These are phyloP conservation scores for Sula dactylatra DNA, from an alignment of 2,113 vertebrate genomes.

Conservation along the genomic window DNA sequence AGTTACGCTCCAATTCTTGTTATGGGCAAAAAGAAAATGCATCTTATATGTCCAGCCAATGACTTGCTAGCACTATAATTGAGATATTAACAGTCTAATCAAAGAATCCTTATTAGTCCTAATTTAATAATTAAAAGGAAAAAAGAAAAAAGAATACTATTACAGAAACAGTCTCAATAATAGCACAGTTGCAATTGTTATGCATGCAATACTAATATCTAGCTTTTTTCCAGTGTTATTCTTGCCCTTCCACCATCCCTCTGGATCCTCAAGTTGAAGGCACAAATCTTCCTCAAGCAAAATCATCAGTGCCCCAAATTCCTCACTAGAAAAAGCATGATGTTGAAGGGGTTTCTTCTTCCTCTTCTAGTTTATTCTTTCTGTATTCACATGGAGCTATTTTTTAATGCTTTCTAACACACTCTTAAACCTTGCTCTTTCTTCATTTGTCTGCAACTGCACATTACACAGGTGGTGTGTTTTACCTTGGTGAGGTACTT, in stretches of 20 bases:
- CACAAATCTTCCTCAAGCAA: background rate
- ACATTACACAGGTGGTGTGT: too few species aligned
- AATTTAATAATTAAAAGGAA: background rate
- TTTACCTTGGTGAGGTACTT: background rate
- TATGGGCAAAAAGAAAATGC: background rate
- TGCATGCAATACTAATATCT: rapidly evolving
- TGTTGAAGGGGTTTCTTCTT: background rate
- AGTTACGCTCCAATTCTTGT: background rate
- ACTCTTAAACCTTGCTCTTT: background rate
- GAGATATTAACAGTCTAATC: background rate
- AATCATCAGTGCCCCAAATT: background rate
- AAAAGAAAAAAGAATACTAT: background rate
- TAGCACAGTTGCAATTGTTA: background rate
- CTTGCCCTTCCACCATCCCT: background rate
- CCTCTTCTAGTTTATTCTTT: background rate
- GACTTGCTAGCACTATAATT: background rate
- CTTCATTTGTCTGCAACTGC: background rate
- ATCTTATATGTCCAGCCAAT: background rate
- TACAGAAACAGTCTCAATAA: background rate
- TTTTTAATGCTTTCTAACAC: background rate
- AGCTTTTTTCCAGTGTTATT: background rate
- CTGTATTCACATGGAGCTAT: background rate
- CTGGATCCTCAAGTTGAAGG: background rate
- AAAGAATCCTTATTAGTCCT: background rate
- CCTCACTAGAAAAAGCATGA: background rate